Evolutionary conservation across 2,888 invertebrate genomes (phyloP).

Genomic region (Dicyrtoma fusca): DNA sequence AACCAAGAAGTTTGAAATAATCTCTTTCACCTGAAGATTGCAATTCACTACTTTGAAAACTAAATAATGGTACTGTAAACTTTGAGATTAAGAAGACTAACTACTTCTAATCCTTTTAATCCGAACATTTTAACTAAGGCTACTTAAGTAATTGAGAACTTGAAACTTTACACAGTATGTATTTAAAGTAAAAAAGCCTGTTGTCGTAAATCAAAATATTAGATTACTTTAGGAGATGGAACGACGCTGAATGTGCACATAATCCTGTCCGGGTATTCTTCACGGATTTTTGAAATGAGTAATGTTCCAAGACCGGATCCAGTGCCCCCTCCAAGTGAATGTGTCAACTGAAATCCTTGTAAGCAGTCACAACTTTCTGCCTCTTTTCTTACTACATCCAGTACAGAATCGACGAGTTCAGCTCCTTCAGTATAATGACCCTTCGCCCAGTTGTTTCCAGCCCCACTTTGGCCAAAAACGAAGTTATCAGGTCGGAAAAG

Average conservation of each 20-base stretch:
- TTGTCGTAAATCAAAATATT: neutral
- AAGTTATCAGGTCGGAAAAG: slow-evolving; percentile 73
- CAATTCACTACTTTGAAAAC: neutral
- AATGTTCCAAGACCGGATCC: slow-evolving; percentile 96
- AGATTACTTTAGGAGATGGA: slow-evolving; percentile 64
- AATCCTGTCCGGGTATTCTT: slow-evolving; percentile 97
- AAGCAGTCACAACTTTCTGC: slow-evolving; percentile 88
- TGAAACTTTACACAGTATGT: too few species aligned
- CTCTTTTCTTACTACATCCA: slow-evolving; percentile 83
- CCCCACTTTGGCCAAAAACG: slow-evolving; percentile 64
- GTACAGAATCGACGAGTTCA: slow-evolving; percentile 70
- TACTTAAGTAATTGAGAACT: too few species aligned
- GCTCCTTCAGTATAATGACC: slow-evolving; percentile 70
- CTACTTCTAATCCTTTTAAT: too few species aligned
- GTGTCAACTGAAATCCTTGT: slow-evolving; percentile 92
- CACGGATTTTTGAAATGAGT: slow-evolving; percentile 93
- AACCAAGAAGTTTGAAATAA: neutral
- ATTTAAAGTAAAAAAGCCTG: too few species aligned
- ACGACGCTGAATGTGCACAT: slow-evolving; percentile 97
- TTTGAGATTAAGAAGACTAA: too few species aligned
- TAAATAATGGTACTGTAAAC: too few species aligned
- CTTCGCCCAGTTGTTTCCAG: slow-evolving; percentile 61
- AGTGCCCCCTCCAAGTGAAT: slow-evolving; percentile 94
- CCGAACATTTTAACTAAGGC: too few species aligned
- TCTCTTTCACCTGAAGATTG: neutral